Percentiles rank a stretch among this genome's conserved stretches.
Evolutionary conservation across 2,113 vertebrate genomes (phyloP).

Genomic region (Daboia siamensis): DNA sequence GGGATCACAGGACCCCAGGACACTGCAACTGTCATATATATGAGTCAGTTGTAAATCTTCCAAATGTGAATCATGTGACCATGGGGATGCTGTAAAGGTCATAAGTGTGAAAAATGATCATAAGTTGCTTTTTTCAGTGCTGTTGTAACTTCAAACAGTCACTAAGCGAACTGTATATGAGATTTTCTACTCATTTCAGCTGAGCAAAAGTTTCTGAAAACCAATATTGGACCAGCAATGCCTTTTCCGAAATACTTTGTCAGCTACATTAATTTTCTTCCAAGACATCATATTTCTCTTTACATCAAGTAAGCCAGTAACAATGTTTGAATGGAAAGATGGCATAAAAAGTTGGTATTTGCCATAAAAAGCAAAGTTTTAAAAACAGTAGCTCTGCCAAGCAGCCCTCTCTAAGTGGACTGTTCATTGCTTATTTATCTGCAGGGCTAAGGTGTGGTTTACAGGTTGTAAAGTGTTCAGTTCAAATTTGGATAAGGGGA

Average conservation of each 20-base stretch:
- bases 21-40: background rate
- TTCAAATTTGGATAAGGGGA: background rate
- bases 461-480: background rate
- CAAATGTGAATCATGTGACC: background rate
- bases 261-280: background rate
- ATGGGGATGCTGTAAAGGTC: background rate
- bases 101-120: background rate
- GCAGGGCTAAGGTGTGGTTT: background rate
- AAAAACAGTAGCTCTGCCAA: background rate
- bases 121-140: background rate
- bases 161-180: background rate
- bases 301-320: background rate
- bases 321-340: background rate
- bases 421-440: background rate
- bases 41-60: background rate
- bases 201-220: background rate
- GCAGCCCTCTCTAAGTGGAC: background rate
- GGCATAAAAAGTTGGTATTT: background rate
- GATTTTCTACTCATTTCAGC: background rate
- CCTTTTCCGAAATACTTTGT: background rate
- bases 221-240: background rate
- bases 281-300: background rate
- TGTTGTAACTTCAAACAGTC: background rate
- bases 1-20: background rate
- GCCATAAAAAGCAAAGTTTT: background rate